These are phyloP conservation scores for Paratrypauchen microcephalus DNA, from an alignment of 2,797 vertebrate genomes.

Conservation along the genomic window DNA sequence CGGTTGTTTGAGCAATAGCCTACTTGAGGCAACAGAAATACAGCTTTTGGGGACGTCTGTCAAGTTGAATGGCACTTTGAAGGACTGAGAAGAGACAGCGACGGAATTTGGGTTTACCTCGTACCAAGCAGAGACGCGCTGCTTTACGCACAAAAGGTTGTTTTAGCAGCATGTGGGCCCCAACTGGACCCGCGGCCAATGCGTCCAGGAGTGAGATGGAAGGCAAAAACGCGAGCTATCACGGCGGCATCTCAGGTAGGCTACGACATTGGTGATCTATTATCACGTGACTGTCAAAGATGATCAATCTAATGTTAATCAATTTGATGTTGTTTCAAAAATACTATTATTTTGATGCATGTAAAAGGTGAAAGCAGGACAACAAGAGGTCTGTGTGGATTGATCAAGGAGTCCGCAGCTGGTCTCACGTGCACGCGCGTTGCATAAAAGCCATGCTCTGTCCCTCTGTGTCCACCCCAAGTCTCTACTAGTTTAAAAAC, in stretches of 20 bases:
- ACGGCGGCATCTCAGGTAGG: constrained; percentile 74
- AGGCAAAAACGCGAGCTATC: constrained; percentile 44
- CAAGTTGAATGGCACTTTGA: constrained; percentile 17
- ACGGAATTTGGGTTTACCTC: constrained; percentile 12
- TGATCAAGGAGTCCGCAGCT: constrained; percentile 27
- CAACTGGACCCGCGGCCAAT: constrained; percentile 71
- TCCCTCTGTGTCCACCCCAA: constrained; percentile 24
- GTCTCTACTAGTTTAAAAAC: background rate
- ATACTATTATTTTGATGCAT: background rate
- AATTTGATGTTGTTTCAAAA: background rate
- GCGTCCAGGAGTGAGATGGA: constrained; percentile 58
- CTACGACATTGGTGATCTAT: constrained; percentile 18
- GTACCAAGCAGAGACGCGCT: constrained; percentile 21
- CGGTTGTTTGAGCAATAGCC: constrained; percentile 23
- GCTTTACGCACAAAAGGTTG: constrained; percentile 54
- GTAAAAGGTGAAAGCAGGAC: background rate
- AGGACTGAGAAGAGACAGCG: background rate
- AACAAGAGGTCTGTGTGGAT: constrained; percentile 4
- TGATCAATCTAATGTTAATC: too few relatives aligned
- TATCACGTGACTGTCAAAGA: background rate
- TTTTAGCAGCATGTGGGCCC: constrained; percentile 53
- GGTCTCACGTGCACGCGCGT: constrained; percentile 8
- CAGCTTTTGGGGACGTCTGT: background rate
- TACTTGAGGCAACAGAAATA: background rate
- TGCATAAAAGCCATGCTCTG: constrained; percentile 38